Evolutionary conservation across 2,113 vertebrate genomes (phyloP).

Genomic region (Procavia capensis): DNA sequence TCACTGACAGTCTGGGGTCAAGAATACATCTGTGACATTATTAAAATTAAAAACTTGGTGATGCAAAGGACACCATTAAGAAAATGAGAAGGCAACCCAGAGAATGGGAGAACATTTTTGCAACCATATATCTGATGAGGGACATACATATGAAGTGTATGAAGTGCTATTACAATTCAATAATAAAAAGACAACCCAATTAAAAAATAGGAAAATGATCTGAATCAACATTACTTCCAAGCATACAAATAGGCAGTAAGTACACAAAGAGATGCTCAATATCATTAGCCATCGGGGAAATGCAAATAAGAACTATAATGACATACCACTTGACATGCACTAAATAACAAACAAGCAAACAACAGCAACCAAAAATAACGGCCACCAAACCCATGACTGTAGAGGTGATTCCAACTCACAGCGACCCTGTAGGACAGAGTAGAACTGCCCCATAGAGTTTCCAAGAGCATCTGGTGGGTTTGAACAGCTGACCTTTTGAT

Average conservation of each 20-base stretch:
- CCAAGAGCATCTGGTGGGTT: no score
- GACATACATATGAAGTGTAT: background rate
- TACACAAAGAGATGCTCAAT: background rate
- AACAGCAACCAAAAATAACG: no score
- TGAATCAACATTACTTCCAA: background rate
- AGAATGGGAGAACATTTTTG: background rate
- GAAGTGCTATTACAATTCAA: background rate
- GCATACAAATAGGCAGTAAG: background rate
- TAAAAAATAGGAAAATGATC: background rate
- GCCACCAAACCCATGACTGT: no score
- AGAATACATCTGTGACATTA: background rate
- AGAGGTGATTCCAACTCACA: no score
- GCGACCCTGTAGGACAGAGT: no score
- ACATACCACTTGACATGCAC: background rate
- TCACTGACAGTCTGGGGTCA: background rate
- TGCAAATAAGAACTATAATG: background rate
- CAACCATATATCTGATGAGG: background rate
- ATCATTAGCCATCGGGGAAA: conserved; percentile 14
- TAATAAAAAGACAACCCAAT: background rate
- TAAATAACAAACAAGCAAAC: no score
- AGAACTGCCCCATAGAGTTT: no score
- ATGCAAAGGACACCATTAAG: background rate
- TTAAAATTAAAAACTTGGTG: background rate
- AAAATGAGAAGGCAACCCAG: background rate
- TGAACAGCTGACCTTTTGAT: no score